Base-by-base conservation (phyloP, 2,888 invertebrate species). In the Parochlus steinenii region DNA sequence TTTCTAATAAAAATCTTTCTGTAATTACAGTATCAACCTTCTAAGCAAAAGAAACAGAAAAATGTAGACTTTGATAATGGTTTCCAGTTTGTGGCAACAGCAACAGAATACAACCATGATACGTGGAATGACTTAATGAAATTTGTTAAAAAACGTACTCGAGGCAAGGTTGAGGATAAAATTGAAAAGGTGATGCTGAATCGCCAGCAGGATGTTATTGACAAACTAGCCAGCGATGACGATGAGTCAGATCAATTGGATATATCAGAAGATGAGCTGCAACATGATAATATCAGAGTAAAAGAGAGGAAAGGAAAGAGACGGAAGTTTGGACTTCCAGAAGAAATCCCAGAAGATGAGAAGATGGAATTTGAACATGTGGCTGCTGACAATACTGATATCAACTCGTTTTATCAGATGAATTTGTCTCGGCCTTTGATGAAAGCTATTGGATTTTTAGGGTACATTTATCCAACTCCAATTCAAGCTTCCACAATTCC, bases 401-500 rank as follows among this genome's bases (percentile, higher is more conserved):
- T 67, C 3, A 72, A 69, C 3, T 74, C 79, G 0, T 87, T 87
- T 55, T 83, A 89, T 54, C 86, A 92, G 63, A 92, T 98, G 90
- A 93, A 95, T 58, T 63, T 97, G 16, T 95, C 95, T 0, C 65
- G 95, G 39, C 95, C 95, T 0, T 59, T 98, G 19, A 65, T 97
- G 51, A 90, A 93, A 55, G 85, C 95, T 0, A 78, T 97, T 26
- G 75, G 78, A 2, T 68, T 77, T 2, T 68, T 95, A 57, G 87
- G 86, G 45, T 97, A 82, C 57, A 74, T 81, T 4, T 82, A 86
- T 52, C 97, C 98, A 1, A 98, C 98, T 1, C 95, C 95, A 0
- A 95, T 98, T 49, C 98, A 98, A 58, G 73, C 87, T 2, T 80
- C 90, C 0, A 89, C 93, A 0, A 86, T 98, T 53, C 97, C 98